These are phyloP conservation scores for Eumerus sabulonum DNA, from an alignment of 2,888 invertebrate species.

Conservation along the genomic window DNA sequence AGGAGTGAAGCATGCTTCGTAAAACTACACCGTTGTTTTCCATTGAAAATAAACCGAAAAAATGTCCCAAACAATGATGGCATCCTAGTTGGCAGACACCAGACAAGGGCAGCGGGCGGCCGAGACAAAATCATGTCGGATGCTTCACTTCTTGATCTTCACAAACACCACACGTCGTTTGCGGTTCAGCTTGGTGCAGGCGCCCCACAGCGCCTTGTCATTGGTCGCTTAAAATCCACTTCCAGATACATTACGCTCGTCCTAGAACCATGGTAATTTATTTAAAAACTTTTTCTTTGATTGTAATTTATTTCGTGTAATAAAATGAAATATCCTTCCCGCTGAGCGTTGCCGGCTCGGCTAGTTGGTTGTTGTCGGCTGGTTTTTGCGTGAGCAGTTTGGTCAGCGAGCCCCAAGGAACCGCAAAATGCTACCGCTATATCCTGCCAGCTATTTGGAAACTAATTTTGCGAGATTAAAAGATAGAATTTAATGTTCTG, in stretches of 20 bases:
- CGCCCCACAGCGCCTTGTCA: background rate
- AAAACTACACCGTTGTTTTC: no score
- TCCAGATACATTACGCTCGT: constrained; percentile 45
- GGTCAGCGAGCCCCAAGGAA: constrained; percentile 28
- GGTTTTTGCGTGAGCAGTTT: background rate
- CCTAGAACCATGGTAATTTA: constrained; percentile 55
- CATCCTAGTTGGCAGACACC: constrained; percentile 21
- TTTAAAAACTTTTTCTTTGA: constrained; percentile 67
- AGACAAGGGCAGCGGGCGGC: no score
- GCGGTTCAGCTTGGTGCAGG: no score
- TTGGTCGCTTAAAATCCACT: constrained; percentile 49
- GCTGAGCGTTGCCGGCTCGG: constrained; percentile 46
- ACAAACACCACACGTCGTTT: no score
- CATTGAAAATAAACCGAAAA: no score
- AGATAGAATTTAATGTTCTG: constrained; percentile 68
- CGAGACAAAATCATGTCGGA: constrained; percentile 3
- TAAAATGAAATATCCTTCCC: constrained; percentile 67
- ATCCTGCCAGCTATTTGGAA: constrained; percentile 64
- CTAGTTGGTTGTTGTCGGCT: constrained; percentile 36
- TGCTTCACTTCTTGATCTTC: constrained; percentile 27
- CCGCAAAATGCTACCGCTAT: constrained; percentile 56
- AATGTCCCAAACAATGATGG: constrained; percentile 20
- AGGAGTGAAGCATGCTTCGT: no score
- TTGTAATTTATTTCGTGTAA: constrained; percentile 68
- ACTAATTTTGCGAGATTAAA: constrained; percentile 66